These are phyloP conservation scores for Danio choprae DNA, from an alignment of 2,797 vertebrate genomes.

Conservation along the genomic window DNA sequence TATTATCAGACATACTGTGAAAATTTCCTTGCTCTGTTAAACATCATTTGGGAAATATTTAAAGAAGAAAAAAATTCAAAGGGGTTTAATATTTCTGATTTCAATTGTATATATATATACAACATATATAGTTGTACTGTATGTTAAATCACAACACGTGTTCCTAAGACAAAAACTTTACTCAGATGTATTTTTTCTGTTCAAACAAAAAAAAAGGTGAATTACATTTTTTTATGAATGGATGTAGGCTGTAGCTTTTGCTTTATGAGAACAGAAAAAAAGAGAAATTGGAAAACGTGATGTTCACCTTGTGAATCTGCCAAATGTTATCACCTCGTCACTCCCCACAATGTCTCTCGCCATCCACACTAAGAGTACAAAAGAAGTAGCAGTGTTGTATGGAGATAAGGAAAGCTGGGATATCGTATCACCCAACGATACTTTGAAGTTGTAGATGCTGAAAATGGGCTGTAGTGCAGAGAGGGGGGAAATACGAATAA, in stretches of 20 bases:
- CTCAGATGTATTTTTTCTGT: background rate
- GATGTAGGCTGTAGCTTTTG: background rate
- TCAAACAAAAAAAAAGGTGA: background rate
- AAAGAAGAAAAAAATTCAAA: no score
- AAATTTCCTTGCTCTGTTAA: no score
- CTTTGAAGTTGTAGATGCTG: conserved; percentile 50
- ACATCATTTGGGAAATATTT: no score
- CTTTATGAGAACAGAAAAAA: background rate
- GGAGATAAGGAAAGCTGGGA: conserved; percentile 48
- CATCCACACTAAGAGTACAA: conserved; percentile 30
- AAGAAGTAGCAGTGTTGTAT: conserved; percentile 26
- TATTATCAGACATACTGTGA: no score
- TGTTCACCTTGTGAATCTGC: conserved; percentile 11
- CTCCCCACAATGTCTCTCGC: conserved; percentile 20
- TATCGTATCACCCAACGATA: conserved; percentile 43
- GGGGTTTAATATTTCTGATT: no score
- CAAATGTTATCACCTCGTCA: conserved; percentile 14
- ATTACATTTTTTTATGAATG: background rate
- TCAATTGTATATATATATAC: no score
- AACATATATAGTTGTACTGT: no score
- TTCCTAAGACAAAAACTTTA: background rate
- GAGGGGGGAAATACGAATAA: background rate
- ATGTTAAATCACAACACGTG: background rate
- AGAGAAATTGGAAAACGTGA: background rate
- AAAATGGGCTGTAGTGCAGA: conserved; percentile 19